Evolutionary conservation across 2,113 vertebrate species (phyloP).

Genomic region (Psettodes erumei): DNA sequence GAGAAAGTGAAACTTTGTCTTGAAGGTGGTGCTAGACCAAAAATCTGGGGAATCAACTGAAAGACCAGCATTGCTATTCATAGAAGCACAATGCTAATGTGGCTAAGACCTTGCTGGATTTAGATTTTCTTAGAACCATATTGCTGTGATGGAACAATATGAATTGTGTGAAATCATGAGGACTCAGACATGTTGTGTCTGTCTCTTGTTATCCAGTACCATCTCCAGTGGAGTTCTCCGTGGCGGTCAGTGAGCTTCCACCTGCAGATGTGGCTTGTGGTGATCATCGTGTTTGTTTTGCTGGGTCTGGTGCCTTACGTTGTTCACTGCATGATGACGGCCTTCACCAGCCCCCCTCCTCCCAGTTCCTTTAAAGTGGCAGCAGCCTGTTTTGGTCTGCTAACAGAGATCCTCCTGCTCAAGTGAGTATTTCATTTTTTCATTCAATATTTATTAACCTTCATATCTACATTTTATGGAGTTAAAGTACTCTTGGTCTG

Average conservation of each 20-base stretch:
- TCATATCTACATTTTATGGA: conserved; percentile 2
- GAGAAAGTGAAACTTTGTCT: neutral
- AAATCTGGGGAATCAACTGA: neutral
- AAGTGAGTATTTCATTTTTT: conserved; percentile 71
- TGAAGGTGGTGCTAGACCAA: neutral
- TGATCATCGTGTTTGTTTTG: neutral
- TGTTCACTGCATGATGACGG: conserved; percentile 57
- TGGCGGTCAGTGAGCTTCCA: conserved; percentile 67
- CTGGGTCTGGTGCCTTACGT: conserved; percentile 67
- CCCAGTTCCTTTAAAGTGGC: conserved; percentile 62
- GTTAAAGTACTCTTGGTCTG: conserved; percentile 28
- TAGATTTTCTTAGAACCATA: neutral
- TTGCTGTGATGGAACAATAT: neutral
- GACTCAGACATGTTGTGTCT: neutral
- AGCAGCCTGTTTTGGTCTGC: conserved; percentile 61
- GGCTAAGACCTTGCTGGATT: neutral
- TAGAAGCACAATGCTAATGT: too few species aligned
- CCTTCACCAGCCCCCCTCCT: conserved; percentile 67
- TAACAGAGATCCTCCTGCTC: conserved; percentile 71
- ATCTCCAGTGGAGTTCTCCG: conserved; percentile 68
- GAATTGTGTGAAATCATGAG: neutral
- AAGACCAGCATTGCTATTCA: neutral
- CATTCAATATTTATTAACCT: conserved; percentile 66
- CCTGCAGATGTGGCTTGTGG: conserved; percentile 65
- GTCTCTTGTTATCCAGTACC: conserved; percentile 62